Base-by-base conservation (phyloP, 1,140 invertebrate genomes). In the Ceratosolen fusciceps region DNA sequence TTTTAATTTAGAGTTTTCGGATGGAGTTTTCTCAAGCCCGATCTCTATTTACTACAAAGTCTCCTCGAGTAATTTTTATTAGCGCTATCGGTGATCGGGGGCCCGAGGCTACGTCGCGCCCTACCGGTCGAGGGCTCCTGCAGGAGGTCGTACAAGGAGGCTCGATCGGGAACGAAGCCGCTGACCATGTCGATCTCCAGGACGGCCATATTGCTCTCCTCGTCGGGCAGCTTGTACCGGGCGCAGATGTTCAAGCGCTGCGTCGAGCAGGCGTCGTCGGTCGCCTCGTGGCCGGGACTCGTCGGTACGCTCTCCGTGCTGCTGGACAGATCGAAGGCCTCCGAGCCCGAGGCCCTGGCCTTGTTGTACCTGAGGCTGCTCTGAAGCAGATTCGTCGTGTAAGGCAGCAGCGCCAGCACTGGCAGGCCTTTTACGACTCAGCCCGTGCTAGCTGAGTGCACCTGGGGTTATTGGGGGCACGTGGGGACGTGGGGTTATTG, bases 141-240 rank as follows among this genome's bases (percentile, higher is more conserved):
- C 2, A 92, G 86, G 14, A 91, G 86, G 1, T 86, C 73, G 79
- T 92, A 90, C 1, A 93, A 85, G 12, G 87, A 87, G 0, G 87
- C 83, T 37, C 91, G 91, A 74, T 93, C 92, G 0, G 93, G 91
- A 14, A 90, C 87, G 86, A 92, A 95, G 0, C 93, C 94, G n/a
- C 93, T 93, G 16, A 94, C 92, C 89, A 94, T 92, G 26, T 91
- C 87, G 0, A 94, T 87, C 81, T 94, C 93, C 24, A 94, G 81
- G 2, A 94, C 86, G 76, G 93, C 93, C 93, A 95, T 94, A 84
- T 93, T 93, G 3, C 91, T 90, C 77, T 88, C 88, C 74, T 89
- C 87, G 73, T 90, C 89, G 8, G 86, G 84, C 70, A 89, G 83
- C 79, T 91, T 91, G 68, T 91, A 91, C 37, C 87, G 81, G 0